Evolutionary conservation across 1,140 invertebrate genomes (phyloP), one percentile per base, ranked within the genome.

Genomic region (Papilio machaon): DNA sequence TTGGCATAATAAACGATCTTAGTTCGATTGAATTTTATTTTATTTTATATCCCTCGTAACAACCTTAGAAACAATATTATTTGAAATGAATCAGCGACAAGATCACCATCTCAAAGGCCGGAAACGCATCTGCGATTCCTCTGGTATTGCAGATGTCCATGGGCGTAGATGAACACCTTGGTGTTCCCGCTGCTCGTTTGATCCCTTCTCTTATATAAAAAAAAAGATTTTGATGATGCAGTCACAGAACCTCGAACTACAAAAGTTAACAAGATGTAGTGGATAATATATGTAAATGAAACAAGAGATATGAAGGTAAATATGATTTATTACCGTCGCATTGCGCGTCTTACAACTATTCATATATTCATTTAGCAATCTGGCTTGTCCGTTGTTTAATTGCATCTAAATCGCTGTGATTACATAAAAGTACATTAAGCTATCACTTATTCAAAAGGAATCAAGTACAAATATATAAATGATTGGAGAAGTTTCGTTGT

Each of bases 1-100:
- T 91, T 87, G 84, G 90, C 89, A 90, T 91, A 92, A 92, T 93
- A 92, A 92, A 93, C 89, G 90, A 91, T 91, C 91, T 93, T 92
- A 92, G 85, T 78, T 70, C 35, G 81, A 84, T 85, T 87, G 81
- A 84, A 83, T 86, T 81, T 80, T 49, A 43, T 23, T 46, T 35
- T n/a, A n/a, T n/a, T n/a, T n/a, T n/a, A n/a, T n/a, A n/a, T n/a
- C 47, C 43, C 82, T 74, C 13, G 19, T 64, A 8, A 11, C 35
- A 13, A 13, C 19, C 54, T 84, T 64, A 64, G 10, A 49, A 35
- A 30, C 19, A 52, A 47, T 73, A n/a, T 70, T 9, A 11, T n/a
- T 19, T 60, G n/a, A 38, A 38, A 6, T 38, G 38, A 38, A 38
- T 38, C 38, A 38, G 6, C 38, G 38, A 6, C 38, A 38, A 6